Conservation (phyloP, 2,888 invertebrate species). For the Apodemia hepburni region DNA sequence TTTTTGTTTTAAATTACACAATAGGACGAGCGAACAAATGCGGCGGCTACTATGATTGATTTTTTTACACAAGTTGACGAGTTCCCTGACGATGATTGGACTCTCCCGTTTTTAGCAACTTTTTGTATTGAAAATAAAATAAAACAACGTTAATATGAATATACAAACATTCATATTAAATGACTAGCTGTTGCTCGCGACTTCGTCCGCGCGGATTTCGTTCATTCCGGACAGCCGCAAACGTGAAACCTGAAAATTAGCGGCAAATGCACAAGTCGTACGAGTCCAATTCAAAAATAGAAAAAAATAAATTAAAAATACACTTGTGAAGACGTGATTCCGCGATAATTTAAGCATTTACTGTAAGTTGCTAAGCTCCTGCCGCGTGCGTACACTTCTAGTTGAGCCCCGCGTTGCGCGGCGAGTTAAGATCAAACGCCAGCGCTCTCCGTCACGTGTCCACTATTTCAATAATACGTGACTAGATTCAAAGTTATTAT, state of each 20-base stretch:
- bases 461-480: conserved; percentile 36
- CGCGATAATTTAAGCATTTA: conserved; percentile 35
- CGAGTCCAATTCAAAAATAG: no score
- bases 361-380: conserved; percentile 22
- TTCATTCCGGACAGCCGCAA: no score
- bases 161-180: no score
- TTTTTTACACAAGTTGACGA: background rate
- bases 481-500: conserved; percentile 21
- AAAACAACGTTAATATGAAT: no score
- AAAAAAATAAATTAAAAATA: background rate
- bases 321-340: conserved; percentile 26
- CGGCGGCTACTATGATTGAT: background rate
- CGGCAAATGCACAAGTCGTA: no score
- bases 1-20: background rate
- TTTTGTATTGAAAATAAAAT: no score
- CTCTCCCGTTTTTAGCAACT: no score
- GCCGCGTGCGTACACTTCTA: conserved; percentile 36
- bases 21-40: background rate
- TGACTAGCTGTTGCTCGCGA: no score
- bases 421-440: conserved; percentile 54
- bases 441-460: conserved; percentile 48
- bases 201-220: no score
- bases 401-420: conserved; percentile 27
- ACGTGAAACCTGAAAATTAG: no score
- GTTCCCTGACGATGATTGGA: background rate